Evolutionary conservation across 2,797 vertebrate species (phyloP), one percentile per base, ranked within the genome.

Genomic region (Betta splendens): DNA sequence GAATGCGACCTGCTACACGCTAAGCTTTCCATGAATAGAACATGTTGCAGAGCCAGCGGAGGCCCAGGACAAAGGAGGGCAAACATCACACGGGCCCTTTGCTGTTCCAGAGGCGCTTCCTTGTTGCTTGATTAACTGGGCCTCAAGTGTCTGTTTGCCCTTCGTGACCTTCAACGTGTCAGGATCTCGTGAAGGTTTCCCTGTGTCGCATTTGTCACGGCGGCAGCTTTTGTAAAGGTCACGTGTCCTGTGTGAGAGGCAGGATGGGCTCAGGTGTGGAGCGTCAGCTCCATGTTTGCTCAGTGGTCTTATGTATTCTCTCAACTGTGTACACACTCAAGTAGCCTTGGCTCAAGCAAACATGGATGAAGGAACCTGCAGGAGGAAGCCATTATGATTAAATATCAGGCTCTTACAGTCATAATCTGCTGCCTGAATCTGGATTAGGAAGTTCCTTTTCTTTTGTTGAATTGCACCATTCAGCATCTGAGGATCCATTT

Each of bases 61-160:
- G 60, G 53, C 64, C 49, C 42, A 29, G 69, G 69, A 85, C 77
- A 71, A 76, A 84, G 56, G 45, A 79, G 39, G 48, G 57, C 57
- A 85, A 87, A 86, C 79, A 84, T 33, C 55, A 18, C 59, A 8
- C 42, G 25, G 69, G 72, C 59, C 69, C 56, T 33, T 61, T 66
- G 48, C 59, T 36, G 42, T 84, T 76, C 61, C 49, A 50, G 53
- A 75, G 65, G 47, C 74, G 51, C 51, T 45, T 42, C 48, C 58
- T 85, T 87, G 68, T 87, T 64, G 49, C 32, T 61, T 49, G 47
- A 71, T 85, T 78, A 71, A 74, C 58, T 74, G 31, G 28, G 44
- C 64, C 64, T 75, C 44, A 75, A 72, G 64, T 64, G 43, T 78
- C 32, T 81, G 61, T 87, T 87, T 83, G 68, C 48, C 49, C 64